These are phyloP conservation scores for Hylyphantes graminicola DNA, from an alignment of 1,140 invertebrate genomes.

Conservation along the genomic window DNA sequence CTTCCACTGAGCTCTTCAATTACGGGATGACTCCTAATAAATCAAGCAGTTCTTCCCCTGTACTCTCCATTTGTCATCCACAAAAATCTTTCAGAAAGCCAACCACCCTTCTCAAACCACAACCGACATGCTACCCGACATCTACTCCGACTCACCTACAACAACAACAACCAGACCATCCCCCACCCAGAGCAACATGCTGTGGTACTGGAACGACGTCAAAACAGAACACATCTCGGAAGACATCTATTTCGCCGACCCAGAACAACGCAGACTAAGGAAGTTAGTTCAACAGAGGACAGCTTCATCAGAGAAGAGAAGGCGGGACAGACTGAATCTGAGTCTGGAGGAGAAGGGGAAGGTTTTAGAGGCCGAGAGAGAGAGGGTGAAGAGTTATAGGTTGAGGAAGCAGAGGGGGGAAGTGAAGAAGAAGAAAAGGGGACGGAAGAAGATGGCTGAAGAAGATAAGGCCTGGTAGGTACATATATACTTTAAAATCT, in stretches of 20 bases:
- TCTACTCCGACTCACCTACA: not conserved
- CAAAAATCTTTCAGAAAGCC: no score
- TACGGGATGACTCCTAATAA: no score
- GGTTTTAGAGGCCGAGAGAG: slow-evolving; percentile 23
- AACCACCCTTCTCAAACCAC: no score
- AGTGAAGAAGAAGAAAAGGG: not conserved
- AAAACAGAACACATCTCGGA: not conserved
- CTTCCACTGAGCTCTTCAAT: no score
- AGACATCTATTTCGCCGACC: not conserved
- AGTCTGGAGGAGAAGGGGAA: not conserved
- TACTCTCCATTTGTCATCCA: no score
- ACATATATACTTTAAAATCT: no score
- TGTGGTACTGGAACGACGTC: slow-evolving; percentile 46
- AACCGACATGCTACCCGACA: no score
- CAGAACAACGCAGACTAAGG: not conserved
- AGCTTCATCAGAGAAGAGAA: slow-evolving; percentile 17
- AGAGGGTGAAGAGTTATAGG: slow-evolving; percentile 33
- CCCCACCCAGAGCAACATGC: slow-evolving; percentile 36
- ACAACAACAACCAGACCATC: not conserved
- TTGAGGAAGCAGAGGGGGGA: slow-evolving; percentile 21
- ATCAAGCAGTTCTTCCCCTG: no score
- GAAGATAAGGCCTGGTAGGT: no score
- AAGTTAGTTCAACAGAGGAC: slow-evolving; percentile 17
- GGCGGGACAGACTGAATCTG: slow-evolving; percentile 11
- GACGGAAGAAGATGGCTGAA: not conserved